Base-by-base conservation (phyloP, 2,113 vertebrate genomes). In the Melierax canorus region DNA sequence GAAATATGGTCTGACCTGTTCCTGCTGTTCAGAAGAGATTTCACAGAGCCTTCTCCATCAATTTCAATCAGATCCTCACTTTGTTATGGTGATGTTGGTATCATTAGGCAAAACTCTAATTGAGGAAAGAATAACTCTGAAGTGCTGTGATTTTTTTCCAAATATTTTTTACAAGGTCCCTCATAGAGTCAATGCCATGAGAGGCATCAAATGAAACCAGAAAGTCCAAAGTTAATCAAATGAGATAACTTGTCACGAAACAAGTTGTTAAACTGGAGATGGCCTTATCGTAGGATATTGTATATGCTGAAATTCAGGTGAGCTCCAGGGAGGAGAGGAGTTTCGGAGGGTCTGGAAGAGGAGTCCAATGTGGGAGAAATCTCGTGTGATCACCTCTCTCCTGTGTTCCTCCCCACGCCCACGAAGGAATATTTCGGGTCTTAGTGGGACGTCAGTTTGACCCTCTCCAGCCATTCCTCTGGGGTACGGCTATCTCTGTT, bases 371-470 rank as follows among this genome's bases (percentile, higher is more conserved):
- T 6, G 11, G 41, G 7, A 87, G 59, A 80, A 84, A 6, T 21
- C 9, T 45, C 6, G 0, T 23, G 34, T 17, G n/a, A 21, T 63
- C 55, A 72, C 72, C 30, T 18, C 15, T 5, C 5, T 32, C 11
- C 10, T 51, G 26, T 15, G n/a, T 27, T 59, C 26, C 1, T 63
- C 5, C 15, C 12, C 1, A 0, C 36, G 18, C 29, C 41, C 23
- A 38, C 0, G 1, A 41, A 10, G 26, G 34, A 59, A 60, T 3
- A 6, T 53, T 82, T 9, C 14, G 12, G 29, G 39, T 11, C 14
- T 43, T 11, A 19, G 62, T 1, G 1, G 41, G 48, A 63, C 0
- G 0, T 50, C 4, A 2, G 14, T 39, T 20, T 79, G 74, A 56
- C 23, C 46, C 32, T 79, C 32, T 30, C 30, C 23, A 56, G 62